Evolutionary conservation across 2,888 invertebrate genomes (phyloP), one percentile per base, ranked within the genome.

Genomic region (Kuschelorhynchus macadamiae): DNA sequence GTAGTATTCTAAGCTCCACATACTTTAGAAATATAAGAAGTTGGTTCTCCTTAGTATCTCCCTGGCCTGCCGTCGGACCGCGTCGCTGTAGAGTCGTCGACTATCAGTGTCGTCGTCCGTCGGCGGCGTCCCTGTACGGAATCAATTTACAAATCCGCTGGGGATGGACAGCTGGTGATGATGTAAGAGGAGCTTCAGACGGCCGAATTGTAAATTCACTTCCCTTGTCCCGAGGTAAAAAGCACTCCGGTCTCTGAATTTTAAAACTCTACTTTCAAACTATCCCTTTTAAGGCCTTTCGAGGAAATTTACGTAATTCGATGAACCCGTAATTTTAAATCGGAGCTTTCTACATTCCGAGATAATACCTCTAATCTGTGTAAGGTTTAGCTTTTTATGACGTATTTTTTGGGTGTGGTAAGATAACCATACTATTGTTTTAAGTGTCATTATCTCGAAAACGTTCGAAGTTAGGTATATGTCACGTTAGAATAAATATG

Each of bases 211-310:
- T 81, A 84, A 84, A 84, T 84, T 84, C 84, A 83, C 83, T 84
- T 84, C 83, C 79, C 84, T 82, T 84, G 84, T 84, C 83, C 83
- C 81, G 76, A 76, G 75, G 82, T 82, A 81, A 83, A 83, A 84
- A 83, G 83, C 82, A 81, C 80, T 81, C 78, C 77, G 75, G 77
- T 76, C 75, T 78, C 78, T 81, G 81, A 81, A 82, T 82, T 82
- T 82, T 77, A 81, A 82, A 82, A 79, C 75, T 78, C 75, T 56
- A 67, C 73, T 72, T 73, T 71, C 65, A 62, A 70, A 72, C 70
- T 70, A 70, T 68, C 57, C 67, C 70, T 72, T 71, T 71, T 67
- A 63, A 66, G 66, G 66, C 50, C 46, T 66, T 66, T 50, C 50
- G 21, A 47, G 62, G 52, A 52, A 66, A 66, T 67, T 69, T 66